Evolutionary conservation across 2,797 vertebrate species (phyloP).

Genomic region (Nasua narica): DNA sequence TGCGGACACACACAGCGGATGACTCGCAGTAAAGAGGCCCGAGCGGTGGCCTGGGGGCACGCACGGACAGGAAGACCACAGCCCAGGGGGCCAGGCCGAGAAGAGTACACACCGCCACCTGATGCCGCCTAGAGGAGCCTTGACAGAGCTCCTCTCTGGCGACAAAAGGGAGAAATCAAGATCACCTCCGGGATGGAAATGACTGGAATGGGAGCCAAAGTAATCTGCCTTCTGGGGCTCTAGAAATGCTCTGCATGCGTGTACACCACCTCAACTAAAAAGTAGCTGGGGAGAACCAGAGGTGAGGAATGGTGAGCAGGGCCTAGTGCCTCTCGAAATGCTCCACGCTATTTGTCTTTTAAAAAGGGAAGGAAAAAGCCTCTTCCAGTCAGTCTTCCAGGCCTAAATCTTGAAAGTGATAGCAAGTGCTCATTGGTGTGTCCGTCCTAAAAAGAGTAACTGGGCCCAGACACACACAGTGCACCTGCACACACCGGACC

Average conservation of each 20-base stretch:
- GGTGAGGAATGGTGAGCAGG: neutral
- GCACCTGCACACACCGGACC: neutral
- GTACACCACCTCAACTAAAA: neutral
- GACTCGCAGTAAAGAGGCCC: neutral
- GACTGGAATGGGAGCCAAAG: neutral
- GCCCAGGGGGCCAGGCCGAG: neutral
- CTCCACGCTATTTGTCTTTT: neutral
- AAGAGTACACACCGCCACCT: neutral
- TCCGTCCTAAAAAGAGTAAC: neutral
- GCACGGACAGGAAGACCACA: neutral
- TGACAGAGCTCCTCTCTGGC: neutral
- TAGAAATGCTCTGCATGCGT: neutral
- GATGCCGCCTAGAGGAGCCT: neutral
- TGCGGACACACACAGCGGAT: neutral
- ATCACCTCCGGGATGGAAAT: neutral
- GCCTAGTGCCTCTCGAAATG: neutral
- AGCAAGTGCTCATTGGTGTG: neutral
- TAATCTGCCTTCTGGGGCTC: neutral
- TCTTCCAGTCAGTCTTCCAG: neutral
- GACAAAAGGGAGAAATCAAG: neutral
- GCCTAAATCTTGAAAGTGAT: neutral
- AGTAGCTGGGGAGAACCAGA: neutral
- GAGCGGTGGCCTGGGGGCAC: accelerated
- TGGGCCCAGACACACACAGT: no score
- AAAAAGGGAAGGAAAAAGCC: neutral